These are phyloP conservation scores for Cheilosia soror DNA, from an alignment of 2,888 invertebrate genomes.

Conservation along the genomic window DNA sequence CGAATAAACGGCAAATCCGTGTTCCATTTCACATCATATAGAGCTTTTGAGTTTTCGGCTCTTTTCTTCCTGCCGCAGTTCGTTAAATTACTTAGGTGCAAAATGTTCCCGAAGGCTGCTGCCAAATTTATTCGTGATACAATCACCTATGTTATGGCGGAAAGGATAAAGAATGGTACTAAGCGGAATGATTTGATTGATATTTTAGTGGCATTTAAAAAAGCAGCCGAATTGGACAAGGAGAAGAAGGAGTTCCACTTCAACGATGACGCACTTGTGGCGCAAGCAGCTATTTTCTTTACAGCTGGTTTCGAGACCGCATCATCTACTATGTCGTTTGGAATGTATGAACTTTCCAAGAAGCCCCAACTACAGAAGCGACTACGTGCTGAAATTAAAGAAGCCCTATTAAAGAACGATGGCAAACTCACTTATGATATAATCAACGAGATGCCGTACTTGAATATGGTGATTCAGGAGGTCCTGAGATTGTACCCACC, in stretches of 20 bases:
- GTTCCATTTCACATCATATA: conserved; percentile 75
- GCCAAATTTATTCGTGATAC: conserved; percentile 81
- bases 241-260: conserved; percentile 76
- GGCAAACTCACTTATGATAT: conserved; percentile 83
- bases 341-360: conserved; percentile 82
- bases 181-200: conserved; percentile 85
- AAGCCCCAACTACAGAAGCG: conserved; percentile 83
- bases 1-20: conserved; percentile 78
- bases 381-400: conserved; percentile 83
- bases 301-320: conserved; percentile 82
- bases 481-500: conserved; percentile 82
- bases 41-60: conserved; percentile 79
- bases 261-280: conserved; percentile 79
- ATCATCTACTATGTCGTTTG: conserved; percentile 83
- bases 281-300: conserved; percentile 82
- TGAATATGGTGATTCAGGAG: conserved; percentile 83
- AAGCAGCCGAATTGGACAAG: conserved; percentile 73
- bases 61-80: conserved; percentile 81
- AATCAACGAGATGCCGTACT: conserved; percentile 83
- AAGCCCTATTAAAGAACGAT: conserved; percentile 79
- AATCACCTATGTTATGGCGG: conserved; percentile 82
- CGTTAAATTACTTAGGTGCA: conserved; percentile 77
- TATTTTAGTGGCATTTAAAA: conserved; percentile 83
- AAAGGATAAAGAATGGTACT: conserved; percentile 82
- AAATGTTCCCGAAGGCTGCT: conserved; percentile 79